Evolutionary conservation across 2,888 invertebrate species (phyloP).

Genomic region (Drosophila villosipedis): DNA sequence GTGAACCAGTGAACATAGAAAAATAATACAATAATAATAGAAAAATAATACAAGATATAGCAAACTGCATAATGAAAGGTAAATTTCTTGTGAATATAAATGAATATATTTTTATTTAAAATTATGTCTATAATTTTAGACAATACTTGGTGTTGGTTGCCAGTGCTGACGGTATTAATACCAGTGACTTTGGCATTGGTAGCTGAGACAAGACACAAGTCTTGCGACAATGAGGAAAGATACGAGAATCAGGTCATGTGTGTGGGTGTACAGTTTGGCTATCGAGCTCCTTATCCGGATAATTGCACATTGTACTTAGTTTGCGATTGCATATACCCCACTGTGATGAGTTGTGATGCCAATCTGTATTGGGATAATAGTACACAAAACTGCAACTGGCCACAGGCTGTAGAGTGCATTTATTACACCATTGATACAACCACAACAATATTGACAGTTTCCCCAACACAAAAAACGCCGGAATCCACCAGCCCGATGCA

Average conservation of each 20-base stretch:
- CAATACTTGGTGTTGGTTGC: constrained; percentile 15
- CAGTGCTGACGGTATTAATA: constrained; percentile 22
- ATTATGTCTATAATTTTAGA: constrained; percentile 9
- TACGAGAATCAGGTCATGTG: constrained; percentile 64
- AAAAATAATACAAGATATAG: not conserved
- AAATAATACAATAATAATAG: too few species aligned
- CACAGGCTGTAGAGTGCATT: constrained; percentile 41
- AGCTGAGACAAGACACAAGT: constrained; percentile 5
- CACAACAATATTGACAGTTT: not conserved
- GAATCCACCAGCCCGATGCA: not conserved
- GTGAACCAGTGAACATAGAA: constrained; percentile 13
- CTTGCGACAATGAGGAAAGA: constrained; percentile 61
- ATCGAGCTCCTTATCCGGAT: constrained; percentile 71
- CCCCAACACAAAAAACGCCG: constrained; percentile 16
- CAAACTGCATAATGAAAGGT: constrained; percentile 34
- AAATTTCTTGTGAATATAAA: not conserved
- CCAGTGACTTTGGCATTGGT: constrained; percentile 16
- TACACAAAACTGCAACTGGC: constrained; percentile 63
- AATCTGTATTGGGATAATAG: constrained; percentile 64
- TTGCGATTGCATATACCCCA: constrained; percentile 74
- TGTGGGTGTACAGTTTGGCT: constrained; percentile 50
- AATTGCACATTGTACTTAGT: constrained; percentile 71
- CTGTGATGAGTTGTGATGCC: constrained; percentile 60
- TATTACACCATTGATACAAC: constrained; percentile 45
- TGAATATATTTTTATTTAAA: not conserved